Base-by-base conservation (phyloP, 2,113 vertebrate genomes). In the Amazona guildingii region DNA sequence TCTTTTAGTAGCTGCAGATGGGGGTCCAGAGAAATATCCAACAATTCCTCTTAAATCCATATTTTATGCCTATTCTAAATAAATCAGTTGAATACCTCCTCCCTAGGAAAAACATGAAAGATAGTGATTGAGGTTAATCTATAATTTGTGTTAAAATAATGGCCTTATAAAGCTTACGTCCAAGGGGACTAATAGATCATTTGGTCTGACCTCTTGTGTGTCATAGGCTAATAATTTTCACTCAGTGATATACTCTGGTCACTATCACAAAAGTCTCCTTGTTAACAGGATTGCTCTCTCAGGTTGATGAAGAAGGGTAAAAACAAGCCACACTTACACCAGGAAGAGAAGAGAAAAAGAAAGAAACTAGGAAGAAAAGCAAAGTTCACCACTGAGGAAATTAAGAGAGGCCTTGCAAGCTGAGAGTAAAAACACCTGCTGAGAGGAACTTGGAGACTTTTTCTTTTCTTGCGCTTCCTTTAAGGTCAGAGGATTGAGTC, bases 141-240 rank as follows among this genome's bases (percentile, higher is more conserved):
- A 81, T 63, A 75, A 74, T 86, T 78, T 89, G 23, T 59, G 46
- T 94, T 86, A 75, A 93, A 92, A 59, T 81, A 67, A 78, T 61
- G 74, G 59, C 57, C 37, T 67, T 77, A 31, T 43, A 78, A 90
- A 51, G 3, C 57, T 75, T 39, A 41, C 51, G 14, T 86, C 80
- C 77, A 87, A 46, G 28, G 83, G 20, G 61, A 94, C 51, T 74
- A 94, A 70, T 78, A 84, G 9, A 78, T 94, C 68, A 78, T 78
- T 54, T 75, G 33, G 43, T 35, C 55, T 91, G 91, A 93, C 83
- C 59, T 86, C 13, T 16, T 86, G 9, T 54, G 37, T 55, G 73
- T 54, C 59, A 90, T n/a, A 70, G 28, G 59, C 49, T 92, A 95
- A 81, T 88, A 88, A 90, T 86, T 95, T 93, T 95, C 54, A 57